Conservation (phyloP, 2,888 invertebrate species). For the Drosophila melanocephala region DNA sequence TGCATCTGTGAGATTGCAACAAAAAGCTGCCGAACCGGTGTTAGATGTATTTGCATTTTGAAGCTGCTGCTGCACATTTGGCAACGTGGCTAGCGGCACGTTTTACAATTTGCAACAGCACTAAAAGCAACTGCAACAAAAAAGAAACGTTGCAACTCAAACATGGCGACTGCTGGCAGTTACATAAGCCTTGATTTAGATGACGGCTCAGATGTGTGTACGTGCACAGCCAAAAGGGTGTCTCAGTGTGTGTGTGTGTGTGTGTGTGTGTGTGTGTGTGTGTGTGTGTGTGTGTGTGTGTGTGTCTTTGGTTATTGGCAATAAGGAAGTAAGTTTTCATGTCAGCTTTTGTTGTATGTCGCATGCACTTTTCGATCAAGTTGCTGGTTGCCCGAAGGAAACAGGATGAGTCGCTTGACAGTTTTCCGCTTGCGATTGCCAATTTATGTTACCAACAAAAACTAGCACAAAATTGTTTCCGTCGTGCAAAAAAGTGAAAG, state of each 20-base stretch:
- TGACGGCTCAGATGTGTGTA: conserved; percentile 68
- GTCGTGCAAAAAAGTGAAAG: conserved; percentile 18
- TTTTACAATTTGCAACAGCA: conserved; percentile 68
- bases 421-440: conserved; percentile 54
- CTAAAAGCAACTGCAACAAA: conserved; percentile 36
- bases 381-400: conserved; percentile 54
- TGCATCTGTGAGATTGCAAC: conserved; percentile 63
- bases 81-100: conserved; percentile 70
- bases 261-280: conserved; percentile 24
- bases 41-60: conserved; percentile 80
- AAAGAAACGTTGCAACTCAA: conserved; percentile 51
- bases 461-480: conserved; percentile 53
- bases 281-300: conserved; percentile 22
- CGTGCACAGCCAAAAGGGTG: conserved; percentile 12
- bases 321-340: conserved; percentile 80
- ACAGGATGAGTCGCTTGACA: conserved; percentile 72
- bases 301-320: conserved; percentile 61
- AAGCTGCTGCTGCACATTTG: conserved; percentile 60
- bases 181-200: conserved; percentile 80
- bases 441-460: conserved; percentile 22
- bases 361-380: conserved; percentile 53
- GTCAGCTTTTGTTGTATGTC: conserved; percentile 61
- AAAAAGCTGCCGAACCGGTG: conserved; percentile 80
- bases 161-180: conserved; percentile 69
- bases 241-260: conserved; percentile 15